Evolutionary conservation across 1,140 invertebrate species (phyloP).

Genomic region (Halesus radiatus): DNA sequence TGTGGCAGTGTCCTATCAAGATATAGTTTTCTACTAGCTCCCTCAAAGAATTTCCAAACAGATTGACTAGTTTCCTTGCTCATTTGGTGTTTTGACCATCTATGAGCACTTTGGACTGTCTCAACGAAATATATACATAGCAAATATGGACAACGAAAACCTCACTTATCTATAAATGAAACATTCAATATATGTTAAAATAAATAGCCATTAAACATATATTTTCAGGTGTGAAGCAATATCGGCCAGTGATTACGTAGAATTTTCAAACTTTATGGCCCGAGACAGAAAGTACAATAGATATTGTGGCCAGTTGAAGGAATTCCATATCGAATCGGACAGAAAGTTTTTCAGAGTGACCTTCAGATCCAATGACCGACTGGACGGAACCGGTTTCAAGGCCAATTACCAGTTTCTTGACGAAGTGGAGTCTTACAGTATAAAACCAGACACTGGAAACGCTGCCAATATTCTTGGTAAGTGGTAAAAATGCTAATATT

Average conservation of each 20-base stretch:
- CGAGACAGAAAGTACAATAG: slow-evolving; percentile 87
- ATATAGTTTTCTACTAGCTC: no score
- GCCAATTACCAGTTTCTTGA: slow-evolving; percentile 87
- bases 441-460: slow-evolving; percentile 55
- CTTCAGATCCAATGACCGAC: slow-evolving; percentile 92
- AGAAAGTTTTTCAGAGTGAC: slow-evolving; percentile 94
- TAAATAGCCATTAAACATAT: no score
- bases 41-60: no score
- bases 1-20: no score
- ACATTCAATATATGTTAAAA: no score
- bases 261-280: slow-evolving; percentile 94
- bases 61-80: no score
- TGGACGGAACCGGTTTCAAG: slow-evolving; percentile 94
- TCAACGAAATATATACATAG: no score
- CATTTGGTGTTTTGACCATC: no score
- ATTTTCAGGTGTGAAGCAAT: slow-evolving; percentile 84
- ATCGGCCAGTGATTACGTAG: slow-evolving; percentile 92
- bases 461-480: slow-evolving; percentile 18
- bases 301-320: slow-evolving; percentile 87
- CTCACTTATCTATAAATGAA: neutral
- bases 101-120: no score
- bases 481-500: neutral
- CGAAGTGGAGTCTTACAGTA: slow-evolving; percentile 67
- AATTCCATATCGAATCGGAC: slow-evolving; percentile 89
- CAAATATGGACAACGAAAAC: no score